Base-by-base conservation (phyloP, 2,113 vertebrate genomes). In the Cygnus buccinator region DNA sequence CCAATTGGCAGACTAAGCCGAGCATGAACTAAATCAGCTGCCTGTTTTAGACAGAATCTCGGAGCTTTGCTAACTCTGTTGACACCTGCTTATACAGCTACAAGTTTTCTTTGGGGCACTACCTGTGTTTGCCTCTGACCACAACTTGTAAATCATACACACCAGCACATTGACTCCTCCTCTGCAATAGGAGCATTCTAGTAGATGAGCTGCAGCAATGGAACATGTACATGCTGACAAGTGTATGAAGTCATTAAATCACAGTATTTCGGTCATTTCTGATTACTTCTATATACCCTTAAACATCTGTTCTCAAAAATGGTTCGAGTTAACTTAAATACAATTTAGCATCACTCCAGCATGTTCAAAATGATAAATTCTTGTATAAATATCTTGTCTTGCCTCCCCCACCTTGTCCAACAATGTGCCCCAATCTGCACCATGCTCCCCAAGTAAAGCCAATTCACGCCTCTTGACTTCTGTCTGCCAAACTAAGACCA, bases 401-500 rank as follows among this genome's bases (percentile, higher is more conserved):
- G 21, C 48, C 22, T 3, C 7, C 7, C 4, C 19, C 23, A 11
- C 28, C 31, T 74, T 77, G 6, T 19, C 31, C 48, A 0, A 0
- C 68, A 66, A 29, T 2, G 5, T 46, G 39, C 37, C 31, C 46
- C 9, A 82, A 90, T 62, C 18, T 2, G 1, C 28, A 28, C 9
- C 0, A 3, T 25, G 52, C 0, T 8, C 35, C 43, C 85, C 41
- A 59, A 28, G 52, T 71, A 76, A 75, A 71, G 28, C 28, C 28
- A 84, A 10, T 50, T 61, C 44, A 35, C 7, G 22, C 13, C 11
- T 75, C 87, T 25, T 58, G 28, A 50, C 46, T 46, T 0, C 10
- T 28, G 19, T 33, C 29, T 59, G 22, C n/a, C 63, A 37, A 84
- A 78, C 26, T 15, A 63, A 52, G 8, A 72, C 31, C 18, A 6